Evolutionary conservation across 2,113 vertebrate genomes (phyloP).

Genomic region (Montifringilla adamsi): DNA sequence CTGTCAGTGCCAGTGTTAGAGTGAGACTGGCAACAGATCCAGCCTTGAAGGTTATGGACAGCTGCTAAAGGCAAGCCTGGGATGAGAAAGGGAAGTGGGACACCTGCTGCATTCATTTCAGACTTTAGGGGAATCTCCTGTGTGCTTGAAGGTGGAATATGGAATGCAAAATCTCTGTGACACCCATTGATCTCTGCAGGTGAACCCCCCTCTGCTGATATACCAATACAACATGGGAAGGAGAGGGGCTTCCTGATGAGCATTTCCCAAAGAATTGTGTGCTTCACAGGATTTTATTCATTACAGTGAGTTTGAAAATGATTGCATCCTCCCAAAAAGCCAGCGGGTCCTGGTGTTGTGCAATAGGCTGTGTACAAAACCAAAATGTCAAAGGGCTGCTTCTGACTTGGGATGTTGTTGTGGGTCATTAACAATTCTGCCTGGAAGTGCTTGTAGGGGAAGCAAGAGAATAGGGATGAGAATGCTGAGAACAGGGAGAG

Average conservation of each 20-base stretch:
- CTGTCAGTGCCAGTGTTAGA: accelerated
- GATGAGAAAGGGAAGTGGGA: not conserved
- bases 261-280: not conserved
- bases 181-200: accelerated
- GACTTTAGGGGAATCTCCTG: not conserved
- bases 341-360: accelerated
- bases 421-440: not conserved
- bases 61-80: not conserved
- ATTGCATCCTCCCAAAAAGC: not conserved
- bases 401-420: not conserved
- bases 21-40: not conserved
- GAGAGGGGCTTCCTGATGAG: not conserved
- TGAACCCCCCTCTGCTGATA: not conserved
- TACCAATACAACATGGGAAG: not conserved
- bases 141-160: not conserved
- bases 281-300: not conserved
- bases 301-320: not conserved
- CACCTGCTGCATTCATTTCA: not conserved
- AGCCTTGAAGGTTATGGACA: not conserved
- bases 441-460: not conserved
- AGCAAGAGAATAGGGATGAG: not conserved
- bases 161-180: not conserved
- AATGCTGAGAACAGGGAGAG: not conserved
- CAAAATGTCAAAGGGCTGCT: not conserved
- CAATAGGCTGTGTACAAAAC: not conserved